These are phyloP conservation scores for Asarcornis scutulata DNA, from an alignment of 2,113 vertebrate genomes.

Conservation along the genomic window DNA sequence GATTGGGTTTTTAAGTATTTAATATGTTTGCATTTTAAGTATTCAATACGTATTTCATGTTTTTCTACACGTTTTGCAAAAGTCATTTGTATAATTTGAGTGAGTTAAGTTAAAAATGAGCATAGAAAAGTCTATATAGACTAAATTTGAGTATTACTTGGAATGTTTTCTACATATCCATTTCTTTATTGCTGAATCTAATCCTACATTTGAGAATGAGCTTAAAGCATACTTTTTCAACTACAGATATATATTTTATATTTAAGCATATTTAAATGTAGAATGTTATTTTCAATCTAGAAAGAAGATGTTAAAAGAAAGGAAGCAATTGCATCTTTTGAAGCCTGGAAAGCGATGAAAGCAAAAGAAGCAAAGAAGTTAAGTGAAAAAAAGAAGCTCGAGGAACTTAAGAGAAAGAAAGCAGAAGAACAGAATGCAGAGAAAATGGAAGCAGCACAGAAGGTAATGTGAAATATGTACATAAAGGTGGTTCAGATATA, in stretches of 20 bases:
- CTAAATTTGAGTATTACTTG: background rate
- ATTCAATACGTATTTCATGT: background rate
- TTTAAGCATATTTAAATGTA: background rate
- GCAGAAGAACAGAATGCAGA: slow-evolving; percentile 77
- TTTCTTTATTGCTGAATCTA: background rate
- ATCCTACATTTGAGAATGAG: background rate
- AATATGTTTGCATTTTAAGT: background rate
- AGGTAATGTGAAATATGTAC: slow-evolving; percentile 65
- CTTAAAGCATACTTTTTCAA: background rate
- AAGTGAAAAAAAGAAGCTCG: slow-evolving; percentile 76
- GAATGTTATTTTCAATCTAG: slow-evolving; percentile 34
- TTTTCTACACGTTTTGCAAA: background rate
- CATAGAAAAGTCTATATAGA: background rate
- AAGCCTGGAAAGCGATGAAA: slow-evolving; percentile 93
- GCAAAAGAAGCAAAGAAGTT: slow-evolving; percentile 78
- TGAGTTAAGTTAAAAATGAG: background rate
- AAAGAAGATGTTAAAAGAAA: slow-evolving; percentile 80
- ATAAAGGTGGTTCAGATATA: background rate
- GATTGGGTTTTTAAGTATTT: background rate
- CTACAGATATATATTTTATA: background rate
- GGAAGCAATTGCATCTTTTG: slow-evolving; percentile 85
- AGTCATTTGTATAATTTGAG: background rate
- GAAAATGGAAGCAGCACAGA: slow-evolving; percentile 80
- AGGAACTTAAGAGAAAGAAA: slow-evolving; percentile 75
- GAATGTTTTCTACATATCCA: background rate